Base-by-base conservation (phyloP, 2,797 vertebrate genomes). In the Schizothorax lantsangensis region DNA sequence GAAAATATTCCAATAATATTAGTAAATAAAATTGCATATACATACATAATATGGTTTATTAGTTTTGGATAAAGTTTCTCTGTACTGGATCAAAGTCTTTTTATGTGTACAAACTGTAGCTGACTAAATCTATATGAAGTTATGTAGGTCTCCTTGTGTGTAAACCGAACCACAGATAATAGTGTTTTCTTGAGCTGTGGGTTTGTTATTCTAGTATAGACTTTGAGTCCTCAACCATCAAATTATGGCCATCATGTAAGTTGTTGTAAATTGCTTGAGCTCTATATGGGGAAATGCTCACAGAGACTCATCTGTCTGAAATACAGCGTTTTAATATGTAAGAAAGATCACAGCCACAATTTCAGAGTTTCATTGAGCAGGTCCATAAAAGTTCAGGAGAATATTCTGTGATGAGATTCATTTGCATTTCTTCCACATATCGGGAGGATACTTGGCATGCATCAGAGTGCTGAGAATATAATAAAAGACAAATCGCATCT, bases 321-420 rank as follows among this genome's bases (percentile, higher is more conserved):
- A 64, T 30, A 30, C 23, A 64, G 15, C 23, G 4, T 57, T 79
- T 79, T 62, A 43, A 30, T n/a, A 79, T 79, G 4, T 26, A 21
- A 80, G 5, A 26, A 45, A 45, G 14, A 30, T 57, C 9, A 10
- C 49, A 38, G 49, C 19, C 26, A 38, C 36, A n/a, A 38, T 79
- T n/a, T 73, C 21, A 73, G 71, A 45, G 21, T 73, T 54, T 59
- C 33, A 40, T 10, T 45, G 23, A 73, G 71, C 38, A 45, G 40
- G 54, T 40, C 2, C 26, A 33, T 77, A 49, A 77, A 77, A 81
- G 79, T 81, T 80, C 40, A 81, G 78, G 75, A 81, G 57, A 91
- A 89, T 84, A 85, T 36, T 90, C 36, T 88, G 82, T 83, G 79
- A 69, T 84, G 52, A 78, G 64, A 83, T 40, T 79, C 14, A 21